These are phyloP conservation scores for Drosophila funebris DNA, from an alignment of 1,140 invertebrate genomes.

Conservation along the genomic window DNA sequence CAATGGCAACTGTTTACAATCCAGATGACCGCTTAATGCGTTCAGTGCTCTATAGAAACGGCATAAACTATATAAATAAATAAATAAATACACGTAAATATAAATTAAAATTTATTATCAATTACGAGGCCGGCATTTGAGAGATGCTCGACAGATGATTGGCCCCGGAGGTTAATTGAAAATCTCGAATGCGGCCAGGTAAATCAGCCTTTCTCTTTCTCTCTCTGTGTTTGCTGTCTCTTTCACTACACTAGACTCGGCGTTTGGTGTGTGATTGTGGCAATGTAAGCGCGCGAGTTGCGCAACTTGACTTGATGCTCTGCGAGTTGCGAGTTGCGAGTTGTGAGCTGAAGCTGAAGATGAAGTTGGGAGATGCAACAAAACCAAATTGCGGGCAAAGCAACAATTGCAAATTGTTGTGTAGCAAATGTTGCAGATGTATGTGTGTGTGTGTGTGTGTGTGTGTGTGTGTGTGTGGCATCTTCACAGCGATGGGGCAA, in stretches of 20 bases:
- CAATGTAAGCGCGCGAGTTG: constrained; percentile 41
- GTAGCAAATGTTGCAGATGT: constrained; percentile 57
- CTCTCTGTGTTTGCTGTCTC: not conserved
- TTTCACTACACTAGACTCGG: not conserved
- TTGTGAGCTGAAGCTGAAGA: constrained; percentile 41
- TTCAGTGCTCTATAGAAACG: constrained; percentile 17
- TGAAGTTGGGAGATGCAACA: constrained; percentile 59
- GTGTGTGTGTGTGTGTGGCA: constrained; percentile 15
- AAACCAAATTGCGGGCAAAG: constrained; percentile 61
- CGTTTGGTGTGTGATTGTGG: constrained; percentile 16
- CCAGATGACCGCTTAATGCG: constrained; percentile 10
- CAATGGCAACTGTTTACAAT: constrained; percentile 11
- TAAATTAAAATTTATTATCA: constrained; percentile 23
- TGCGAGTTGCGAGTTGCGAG: constrained; percentile 30
- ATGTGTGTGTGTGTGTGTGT: not conserved
- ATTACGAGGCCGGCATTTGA: constrained; percentile 17
- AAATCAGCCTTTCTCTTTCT: not conserved
- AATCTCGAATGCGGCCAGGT: constrained; percentile 24
- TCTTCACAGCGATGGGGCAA: constrained; percentile 34
- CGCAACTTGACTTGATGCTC: no score
- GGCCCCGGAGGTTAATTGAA: constrained; percentile 44
- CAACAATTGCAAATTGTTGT: constrained; percentile 79
- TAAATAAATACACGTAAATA: constrained; percentile 6
- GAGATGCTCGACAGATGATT: constrained; percentile 26
- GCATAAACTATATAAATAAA: constrained; percentile 17